phyloP scores from a whole-genome alignment of 1,140 invertebrate genomes.

The Brachystomella parvula region DNA sequence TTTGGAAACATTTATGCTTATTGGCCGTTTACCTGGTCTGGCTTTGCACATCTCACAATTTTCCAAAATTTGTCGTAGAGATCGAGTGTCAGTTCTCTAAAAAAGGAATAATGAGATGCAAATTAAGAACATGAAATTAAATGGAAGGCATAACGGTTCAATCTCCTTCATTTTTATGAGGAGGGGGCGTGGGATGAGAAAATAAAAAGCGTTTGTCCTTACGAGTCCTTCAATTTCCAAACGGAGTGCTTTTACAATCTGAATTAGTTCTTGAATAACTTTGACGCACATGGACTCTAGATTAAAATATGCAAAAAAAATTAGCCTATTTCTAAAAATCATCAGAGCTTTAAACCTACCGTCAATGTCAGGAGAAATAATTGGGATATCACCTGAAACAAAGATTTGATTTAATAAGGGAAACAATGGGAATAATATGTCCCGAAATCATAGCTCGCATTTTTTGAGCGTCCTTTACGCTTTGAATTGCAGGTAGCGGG shows the following conservation, averaged over 20 bases:
- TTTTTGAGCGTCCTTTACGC: no score
- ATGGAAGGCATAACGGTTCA: no score
- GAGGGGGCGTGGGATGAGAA: not conserved
- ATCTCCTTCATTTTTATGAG: not conserved
- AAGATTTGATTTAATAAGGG: no score
- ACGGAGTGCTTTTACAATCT: slow-evolving; percentile 59
- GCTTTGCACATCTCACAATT: slow-evolving; percentile 63
- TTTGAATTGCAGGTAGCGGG: no score
- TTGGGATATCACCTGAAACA: slow-evolving; percentile 61
- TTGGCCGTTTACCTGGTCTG: slow-evolving; percentile 33
- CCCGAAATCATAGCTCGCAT: no score
- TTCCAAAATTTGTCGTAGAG: slow-evolving; percentile 61
- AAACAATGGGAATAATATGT: no score
- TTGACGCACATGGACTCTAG: slow-evolving; percentile 57
- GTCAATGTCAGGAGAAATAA: slow-evolving; percentile 55
- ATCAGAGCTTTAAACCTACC: slow-evolving; percentile 38
- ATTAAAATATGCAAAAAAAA: slow-evolving; percentile 20
- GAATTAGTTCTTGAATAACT: slow-evolving; percentile 63
- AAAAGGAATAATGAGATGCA: slow-evolving; percentile 33
- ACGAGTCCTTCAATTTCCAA: slow-evolving; percentile 56
- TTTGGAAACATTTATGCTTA: slow-evolving; percentile 11
- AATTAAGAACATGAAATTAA: slow-evolving; percentile 6
- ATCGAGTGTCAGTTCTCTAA: slow-evolving; percentile 62
- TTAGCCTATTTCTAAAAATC: not conserved
- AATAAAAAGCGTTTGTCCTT: slow-evolving; percentile 29